Evolutionary conservation across 2,797 vertebrate species (phyloP).

Genomic region (Clangula hyemalis): DNA sequence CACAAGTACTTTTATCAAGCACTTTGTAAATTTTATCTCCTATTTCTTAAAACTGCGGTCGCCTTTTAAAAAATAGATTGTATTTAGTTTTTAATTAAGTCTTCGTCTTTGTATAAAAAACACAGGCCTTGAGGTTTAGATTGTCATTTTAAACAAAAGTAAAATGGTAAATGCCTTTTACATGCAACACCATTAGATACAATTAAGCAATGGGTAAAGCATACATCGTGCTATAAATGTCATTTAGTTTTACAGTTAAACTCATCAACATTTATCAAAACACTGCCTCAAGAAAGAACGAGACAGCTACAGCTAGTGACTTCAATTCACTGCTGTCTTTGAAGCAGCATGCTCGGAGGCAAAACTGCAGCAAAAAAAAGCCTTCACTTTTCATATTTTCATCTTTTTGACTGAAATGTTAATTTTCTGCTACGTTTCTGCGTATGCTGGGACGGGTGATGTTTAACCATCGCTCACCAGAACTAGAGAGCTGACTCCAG

Average conservation of each 20-base stretch:
- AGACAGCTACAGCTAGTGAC: slow-evolving; percentile 60
- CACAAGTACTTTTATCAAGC: neutral
- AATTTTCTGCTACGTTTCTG: neutral
- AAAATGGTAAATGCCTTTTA: slow-evolving; percentile 74
- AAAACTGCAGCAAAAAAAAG: neutral
- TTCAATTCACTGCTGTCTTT: slow-evolving; percentile 48
- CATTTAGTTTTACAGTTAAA: slow-evolving; percentile 83
- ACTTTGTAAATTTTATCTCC: slow-evolving; percentile 37
- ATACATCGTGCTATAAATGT: slow-evolving; percentile 75
- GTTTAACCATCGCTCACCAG: accelerated
- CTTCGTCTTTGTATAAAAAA: slow-evolving; percentile 48
- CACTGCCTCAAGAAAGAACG: slow-evolving; percentile 73
- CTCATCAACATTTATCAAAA: slow-evolving; percentile 84
- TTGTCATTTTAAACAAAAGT: slow-evolving; percentile 77
- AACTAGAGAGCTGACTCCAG: accelerated
- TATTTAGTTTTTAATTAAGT: slow-evolving; percentile 79
- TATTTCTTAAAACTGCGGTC: slow-evolving; percentile 46
- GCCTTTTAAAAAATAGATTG: slow-evolving; percentile 68
- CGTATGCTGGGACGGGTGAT: accelerated
- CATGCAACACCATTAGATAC: slow-evolving; percentile 75
- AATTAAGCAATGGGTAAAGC: slow-evolving; percentile 80
- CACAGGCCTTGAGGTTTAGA: slow-evolving; percentile 71
- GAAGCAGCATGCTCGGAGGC: slow-evolving; percentile 58
- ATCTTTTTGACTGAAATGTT: slow-evolving; percentile 10
- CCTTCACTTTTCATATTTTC: neutral